A percentile compares a stretch with the other conserved stretches of the same genome.
Evolutionary conservation across 1,140 invertebrate genomes (phyloP).

Genomic region (Nixonia krombeini): DNA sequence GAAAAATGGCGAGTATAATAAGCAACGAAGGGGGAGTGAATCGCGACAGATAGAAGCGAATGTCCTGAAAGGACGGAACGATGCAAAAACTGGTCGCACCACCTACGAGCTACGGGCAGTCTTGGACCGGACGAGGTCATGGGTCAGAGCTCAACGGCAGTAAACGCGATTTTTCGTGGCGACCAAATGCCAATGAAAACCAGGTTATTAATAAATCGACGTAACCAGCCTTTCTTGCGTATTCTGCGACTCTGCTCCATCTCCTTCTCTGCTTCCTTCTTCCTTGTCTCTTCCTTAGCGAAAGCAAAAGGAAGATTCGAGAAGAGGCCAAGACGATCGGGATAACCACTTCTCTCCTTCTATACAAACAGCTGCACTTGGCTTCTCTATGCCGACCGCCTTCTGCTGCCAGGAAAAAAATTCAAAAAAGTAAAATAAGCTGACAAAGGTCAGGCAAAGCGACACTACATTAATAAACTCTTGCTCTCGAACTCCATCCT

Average conservation of each 20-base stretch:
- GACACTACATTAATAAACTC: constrained; percentile 53
- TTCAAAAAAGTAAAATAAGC: constrained; percentile 58
- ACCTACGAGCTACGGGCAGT: constrained; percentile 58
- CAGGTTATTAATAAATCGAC: constrained; percentile 66
- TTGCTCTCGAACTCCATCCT: not conserved
- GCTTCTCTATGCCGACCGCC: constrained; percentile 16
- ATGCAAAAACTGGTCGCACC: constrained; percentile 59
- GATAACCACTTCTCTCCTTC: not conserved
- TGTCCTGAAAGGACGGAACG: constrained; percentile 39
- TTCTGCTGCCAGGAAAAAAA: constrained; percentile 43
- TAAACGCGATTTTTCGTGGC: constrained; percentile 58
- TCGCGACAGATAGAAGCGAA: constrained; percentile 56
- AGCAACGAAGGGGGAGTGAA: constrained; percentile 24
- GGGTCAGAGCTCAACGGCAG: constrained; percentile 47
- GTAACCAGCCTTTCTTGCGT: constrained; percentile 35
- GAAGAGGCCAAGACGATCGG: not conserved
- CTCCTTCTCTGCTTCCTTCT: not conserved
- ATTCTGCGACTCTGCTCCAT: constrained; percentile 1
- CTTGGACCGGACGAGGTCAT: constrained; percentile 44
- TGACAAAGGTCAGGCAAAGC: constrained; percentile 48
- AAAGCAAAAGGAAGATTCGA: not conserved
- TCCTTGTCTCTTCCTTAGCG: constrained; percentile 4
- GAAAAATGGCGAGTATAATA: constrained; percentile 1
- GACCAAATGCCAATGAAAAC: constrained; percentile 60
- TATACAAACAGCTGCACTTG: too few relatives aligned